Evolutionary conservation across 2,888 invertebrate species (phyloP).

Genomic region (Eudasyphora cyanicolor): DNA sequence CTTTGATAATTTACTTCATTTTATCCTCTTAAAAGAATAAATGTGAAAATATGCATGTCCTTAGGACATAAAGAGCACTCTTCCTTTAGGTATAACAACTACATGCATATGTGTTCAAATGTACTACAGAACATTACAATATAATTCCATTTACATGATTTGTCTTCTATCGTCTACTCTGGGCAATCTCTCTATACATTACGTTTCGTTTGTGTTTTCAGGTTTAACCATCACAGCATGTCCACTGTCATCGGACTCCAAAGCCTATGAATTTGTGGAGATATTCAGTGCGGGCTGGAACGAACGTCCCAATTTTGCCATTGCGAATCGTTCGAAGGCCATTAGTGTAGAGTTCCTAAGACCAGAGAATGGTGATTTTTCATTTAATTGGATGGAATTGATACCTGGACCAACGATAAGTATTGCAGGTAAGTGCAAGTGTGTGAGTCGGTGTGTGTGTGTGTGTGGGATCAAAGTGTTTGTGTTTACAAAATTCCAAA

Average conservation of each 20-base stretch:
- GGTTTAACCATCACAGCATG: constrained; percentile 82
- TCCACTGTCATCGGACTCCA: constrained; percentile 81
- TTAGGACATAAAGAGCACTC: not conserved
- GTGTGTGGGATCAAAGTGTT: not conserved
- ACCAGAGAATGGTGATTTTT: constrained; percentile 87
- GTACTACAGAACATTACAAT: not conserved
- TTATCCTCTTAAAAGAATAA: not conserved
- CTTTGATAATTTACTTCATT: not conserved
- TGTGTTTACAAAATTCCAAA: not conserved
- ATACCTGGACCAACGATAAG: constrained; percentile 81
- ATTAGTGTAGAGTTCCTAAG: constrained; percentile 90
- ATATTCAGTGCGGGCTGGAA: constrained; percentile 93
- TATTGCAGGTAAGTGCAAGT: constrained; percentile 76
- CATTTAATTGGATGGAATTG: constrained; percentile 91
- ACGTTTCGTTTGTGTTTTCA: constrained; percentile 63
- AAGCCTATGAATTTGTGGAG: constrained; percentile 86
- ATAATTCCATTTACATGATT: constrained; percentile 29
- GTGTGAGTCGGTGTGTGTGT: not conserved
- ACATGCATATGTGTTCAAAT: not conserved
- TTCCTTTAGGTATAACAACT: not conserved
- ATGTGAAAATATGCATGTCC: not conserved
- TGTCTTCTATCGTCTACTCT: not conserved
- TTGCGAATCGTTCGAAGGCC: constrained; percentile 83
- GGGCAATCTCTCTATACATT: no score
- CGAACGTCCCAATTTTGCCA: constrained; percentile 82